phyloP scores from a whole-genome alignment of 2,888 invertebrate genomes.

The Scaptomyza flava region DNA sequence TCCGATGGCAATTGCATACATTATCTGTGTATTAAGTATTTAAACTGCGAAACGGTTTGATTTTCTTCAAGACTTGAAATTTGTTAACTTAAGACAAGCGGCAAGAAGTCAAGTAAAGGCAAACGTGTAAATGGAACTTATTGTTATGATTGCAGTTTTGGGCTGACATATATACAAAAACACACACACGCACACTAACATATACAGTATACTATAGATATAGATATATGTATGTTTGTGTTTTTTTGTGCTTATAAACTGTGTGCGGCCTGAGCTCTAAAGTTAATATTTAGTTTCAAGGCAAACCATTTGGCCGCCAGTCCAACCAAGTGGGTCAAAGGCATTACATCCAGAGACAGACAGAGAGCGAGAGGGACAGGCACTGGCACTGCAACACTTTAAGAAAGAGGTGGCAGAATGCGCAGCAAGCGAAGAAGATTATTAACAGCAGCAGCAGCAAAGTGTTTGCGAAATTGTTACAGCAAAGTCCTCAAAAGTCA shows the following conservation, averaged over 20 bases:
- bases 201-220: background rate
- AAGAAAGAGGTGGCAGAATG: too few species aligned
- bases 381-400: background rate
- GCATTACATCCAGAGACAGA: slow-evolving; percentile 44
- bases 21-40: too few species aligned
- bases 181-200: slow-evolving; percentile 2
- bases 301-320: slow-evolving; percentile 47
- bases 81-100: background rate
- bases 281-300: slow-evolving; percentile 64
- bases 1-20: too few species aligned
- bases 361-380: background rate
- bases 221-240: slow-evolving; percentile 1
- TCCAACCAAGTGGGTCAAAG: slow-evolving; percentile 58
- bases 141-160: slow-evolving; percentile 71
- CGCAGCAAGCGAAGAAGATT: too few species aligned
- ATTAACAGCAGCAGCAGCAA: slow-evolving; percentile 21
- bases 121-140: slow-evolving; percentile 70
- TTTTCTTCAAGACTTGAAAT: too few species aligned
- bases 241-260: slow-evolving; percentile 7
- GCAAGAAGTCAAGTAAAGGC: slow-evolving; percentile 43
- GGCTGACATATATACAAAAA: slow-evolving; percentile 24
- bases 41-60: too few species aligned
- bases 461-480: slow-evolving; percentile 29
- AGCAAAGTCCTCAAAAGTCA: slow-evolving; percentile 38
- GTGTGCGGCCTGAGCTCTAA: slow-evolving; percentile 41